Base-by-base conservation (phyloP, 1,140 invertebrate genomes). In the Zaprionus ornatus region DNA sequence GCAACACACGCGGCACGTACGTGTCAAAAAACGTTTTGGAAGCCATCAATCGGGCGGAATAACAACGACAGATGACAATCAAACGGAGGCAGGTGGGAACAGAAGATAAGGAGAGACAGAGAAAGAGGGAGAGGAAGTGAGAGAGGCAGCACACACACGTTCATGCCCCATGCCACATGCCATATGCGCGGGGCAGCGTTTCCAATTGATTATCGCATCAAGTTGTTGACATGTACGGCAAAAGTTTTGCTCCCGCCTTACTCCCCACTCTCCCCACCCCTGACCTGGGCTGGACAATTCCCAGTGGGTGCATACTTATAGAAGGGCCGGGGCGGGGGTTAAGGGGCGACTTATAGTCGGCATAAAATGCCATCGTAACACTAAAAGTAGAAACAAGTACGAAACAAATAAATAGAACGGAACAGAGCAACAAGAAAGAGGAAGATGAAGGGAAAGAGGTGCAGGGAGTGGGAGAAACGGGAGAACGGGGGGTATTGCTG, bases 21-120 rank as follows among this genome's bases (percentile, higher is more conserved):
- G 63, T 80, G 80, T 73, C 68, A 73, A 70, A 73, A 82, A 77
- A 35, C 77, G 59, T 72, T 82, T 71, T 76, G 73, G 65, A 69
- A 66, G 66, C 73, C 73, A 82, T 82, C 77, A 82, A 82, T 82
- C 78, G 74, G 65, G 19, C 32, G 77, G 48, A 37, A 70, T 27
- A 74, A 55, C 62, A 80, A 56, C 73, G 77, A 72, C 73, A 73
- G 64, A 64, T 76, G 75, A 66, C 76, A 79, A 62, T 62, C 66
- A 56, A 45, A 0, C 40, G n/a, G 40, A n/a, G n/a, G 40, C 40
- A 45, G 40, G 59, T 60, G 66, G 35, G 37, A 35, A 45, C 52
- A 54, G 32, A 60, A 40, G 40, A 40, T n/a, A 7, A 10, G 10
- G 45, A 13, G 3, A 12, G 25, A 40, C 23, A 27, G 10, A 4